These are phyloP conservation scores for Monopterus albus DNA, from an alignment of 2,113 vertebrate species.

Conservation along the genomic window DNA sequence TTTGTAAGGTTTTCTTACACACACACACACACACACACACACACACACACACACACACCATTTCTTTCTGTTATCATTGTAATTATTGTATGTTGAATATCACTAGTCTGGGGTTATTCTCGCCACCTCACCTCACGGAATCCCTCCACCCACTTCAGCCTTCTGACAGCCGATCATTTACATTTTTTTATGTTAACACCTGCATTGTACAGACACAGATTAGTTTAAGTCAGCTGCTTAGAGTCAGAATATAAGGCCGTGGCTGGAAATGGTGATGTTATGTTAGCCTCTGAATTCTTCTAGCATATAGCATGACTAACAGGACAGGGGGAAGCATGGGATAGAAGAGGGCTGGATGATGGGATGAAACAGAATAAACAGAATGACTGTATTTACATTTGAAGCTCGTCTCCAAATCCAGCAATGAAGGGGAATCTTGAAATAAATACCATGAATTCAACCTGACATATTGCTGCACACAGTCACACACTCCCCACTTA, in stretches of 20 bases:
- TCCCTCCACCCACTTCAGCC: background rate
- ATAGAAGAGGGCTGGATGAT: slow-evolving; percentile 16
- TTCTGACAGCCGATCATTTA: background rate
- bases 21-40: too few species aligned
- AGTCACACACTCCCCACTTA: slow-evolving; percentile 47
- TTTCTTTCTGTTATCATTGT: background rate
- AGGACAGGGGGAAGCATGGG: background rate
- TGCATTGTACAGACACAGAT: background rate
- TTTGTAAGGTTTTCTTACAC: background rate
- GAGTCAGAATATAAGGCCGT: slow-evolving; percentile 3
- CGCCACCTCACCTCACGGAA: background rate
- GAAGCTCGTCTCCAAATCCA: slow-evolving; percentile 40
- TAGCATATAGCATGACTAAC: background rate
- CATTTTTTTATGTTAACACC: background rate
- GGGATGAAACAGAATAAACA: slow-evolving; percentile 61
- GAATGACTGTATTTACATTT: slow-evolving; percentile 65
- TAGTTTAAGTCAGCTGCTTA: background rate
- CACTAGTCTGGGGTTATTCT: slow-evolving; percentile 2
- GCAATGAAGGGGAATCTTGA: slow-evolving; percentile 46
- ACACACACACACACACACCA: background rate
- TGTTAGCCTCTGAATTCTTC: slow-evolving; percentile 11
- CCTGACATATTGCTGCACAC: slow-evolving; percentile 51
- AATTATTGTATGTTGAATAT: background rate
- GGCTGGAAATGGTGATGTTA: slow-evolving; percentile 23
- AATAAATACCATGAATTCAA: slow-evolving; percentile 63